Base-by-base conservation (phyloP, 2,113 vertebrate genomes). In the Melanerpes aurifrons region DNA sequence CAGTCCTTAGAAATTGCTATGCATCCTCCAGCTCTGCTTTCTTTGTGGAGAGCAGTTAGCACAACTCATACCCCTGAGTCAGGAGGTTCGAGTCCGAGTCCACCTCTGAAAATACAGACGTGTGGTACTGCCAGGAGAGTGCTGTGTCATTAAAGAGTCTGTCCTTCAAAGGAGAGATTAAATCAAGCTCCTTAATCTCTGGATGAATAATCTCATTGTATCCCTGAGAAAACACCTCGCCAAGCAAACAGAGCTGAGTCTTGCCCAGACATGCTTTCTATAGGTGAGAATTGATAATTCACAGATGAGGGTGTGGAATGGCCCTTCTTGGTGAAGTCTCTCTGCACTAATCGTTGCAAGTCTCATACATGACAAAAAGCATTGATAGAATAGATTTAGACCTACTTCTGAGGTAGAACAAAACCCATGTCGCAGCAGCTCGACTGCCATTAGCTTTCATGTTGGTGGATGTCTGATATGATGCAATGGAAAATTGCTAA, bases 201-300 rank as follows among this genome's bases (percentile, higher is more conserved):
- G 54, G 43, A 61, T 93, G 91, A 93, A 94, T 91, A 92, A 95
- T 87, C 78, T 91, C 75, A 87, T 93, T 92, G 89, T 93, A 89
- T 91, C 85, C 84, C 75, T 91, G 84, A 91, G 87, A 92, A 95
- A 95, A 89, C 53, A 64, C 63, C 90, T 95, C 75, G 80, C 84
- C 0, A 4, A 87, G 79, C 53, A 82, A 92, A 82, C 8, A 67
- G 15, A 87, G 54, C 15, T 2, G 11, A 83, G 68, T 71, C 94
- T 87, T 93, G 96, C 87, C 89, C 45, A 54, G 95, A 54, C 96
- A 89, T 0, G 94, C 91, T 91, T 93, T 89, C 78, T 68, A 64
- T 76, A 91, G 69, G 82, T 91, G 87, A 75, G 75, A 92, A 86
- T 56, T 86, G 87, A 77, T 82, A 89, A 64, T 74, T 77, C 0